Percentiles rank a stretch among this genome's conserved stretches.
phyloP scores from a whole-genome alignment of 1,140 invertebrate genomes.

The Neodiprion virginianus region DNA sequence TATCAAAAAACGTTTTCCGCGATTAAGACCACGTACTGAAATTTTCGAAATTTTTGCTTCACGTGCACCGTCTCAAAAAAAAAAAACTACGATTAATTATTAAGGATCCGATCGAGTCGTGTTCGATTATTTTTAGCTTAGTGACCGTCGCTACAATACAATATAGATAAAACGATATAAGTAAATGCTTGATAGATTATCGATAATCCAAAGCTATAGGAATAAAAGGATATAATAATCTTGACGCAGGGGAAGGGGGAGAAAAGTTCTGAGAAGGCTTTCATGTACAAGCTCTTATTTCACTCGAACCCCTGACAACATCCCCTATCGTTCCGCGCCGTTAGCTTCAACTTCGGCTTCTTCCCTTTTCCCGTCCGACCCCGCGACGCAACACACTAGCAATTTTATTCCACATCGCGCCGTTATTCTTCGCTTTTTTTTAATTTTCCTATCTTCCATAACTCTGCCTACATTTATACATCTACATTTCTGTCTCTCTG shows the following conservation, averaged over 20 bases:
- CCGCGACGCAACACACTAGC: neutral
- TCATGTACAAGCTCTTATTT: constrained; percentile 22
- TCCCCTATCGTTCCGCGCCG: constrained; percentile 32
- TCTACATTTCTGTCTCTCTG: no score
- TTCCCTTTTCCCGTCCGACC: constrained; percentile 4
- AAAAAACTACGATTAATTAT: no score
- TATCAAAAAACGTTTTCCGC: no score
- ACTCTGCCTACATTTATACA: no score
- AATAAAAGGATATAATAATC: constrained; percentile 23
- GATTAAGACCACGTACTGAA: no score
- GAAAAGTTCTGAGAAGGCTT: constrained; percentile 21
- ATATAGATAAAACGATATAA: no score
- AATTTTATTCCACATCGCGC: neutral
- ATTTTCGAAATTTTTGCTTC: no score
- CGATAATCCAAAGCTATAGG: neutral
- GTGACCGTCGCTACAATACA: no score
- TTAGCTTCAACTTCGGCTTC: constrained; percentile 25
- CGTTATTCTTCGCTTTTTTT: neutral
- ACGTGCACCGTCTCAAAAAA: no score
- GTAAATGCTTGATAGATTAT: no score
- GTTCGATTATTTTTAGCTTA: no score
- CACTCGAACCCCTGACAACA: constrained; percentile 25
- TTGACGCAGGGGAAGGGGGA: constrained; percentile 11
- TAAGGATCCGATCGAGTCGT: no score
- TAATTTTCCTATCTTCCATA: neutral